Evolutionary conservation across 1,140 invertebrate genomes (phyloP), one percentile per base, ranked within the genome.

Genomic region (Macrobrachium nipponense): DNA sequence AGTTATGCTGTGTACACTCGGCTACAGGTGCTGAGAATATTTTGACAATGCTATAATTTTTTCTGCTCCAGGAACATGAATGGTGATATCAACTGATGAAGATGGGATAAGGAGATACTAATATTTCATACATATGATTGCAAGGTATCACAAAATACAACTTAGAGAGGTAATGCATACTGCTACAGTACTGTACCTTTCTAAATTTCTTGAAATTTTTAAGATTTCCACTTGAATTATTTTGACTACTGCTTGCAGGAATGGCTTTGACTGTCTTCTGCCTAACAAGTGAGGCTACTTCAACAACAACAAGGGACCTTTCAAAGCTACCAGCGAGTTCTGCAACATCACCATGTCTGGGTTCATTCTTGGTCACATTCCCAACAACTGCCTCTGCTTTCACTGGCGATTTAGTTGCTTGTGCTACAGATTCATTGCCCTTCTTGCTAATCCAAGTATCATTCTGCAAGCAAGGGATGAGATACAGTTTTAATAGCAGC

Each of bases 131-230:
- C 0, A 51, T 51, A 51, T 12, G 12, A 2, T 7, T 51, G 51
- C 51, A 51, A 51, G 12, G 51, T 7, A 51, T 51, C 12, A 0
- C 12, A 51, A 12, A 12, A 51, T 6, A 8, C 44, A 51, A 51
- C 12, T 10, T 51, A 6, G 8, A 51, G 0, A 51, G 51, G 51
- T 51, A 51, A 51, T 51, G 3, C 51, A 8, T 12, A 51, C 12
- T 5, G 3, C 7, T 51, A 10, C 7, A 51, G 12, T 51, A 51
- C 51, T 51, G 51, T 73, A 76, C 73, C 73, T 76, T 76, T 76
- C 73, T 76, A 59, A 76, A 76, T 59, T 58, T 76, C 44, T 76
- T 76, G 73, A 58, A 76, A 59, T 76, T 76, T 20, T 58, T n/a
- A 76, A 76, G 73, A 11, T 58, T 20, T 58, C 44, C 44, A 76